Evolutionary conservation across 1,140 invertebrate genomes (phyloP).

Genomic region (Cardiocondyla obscurior): DNA sequence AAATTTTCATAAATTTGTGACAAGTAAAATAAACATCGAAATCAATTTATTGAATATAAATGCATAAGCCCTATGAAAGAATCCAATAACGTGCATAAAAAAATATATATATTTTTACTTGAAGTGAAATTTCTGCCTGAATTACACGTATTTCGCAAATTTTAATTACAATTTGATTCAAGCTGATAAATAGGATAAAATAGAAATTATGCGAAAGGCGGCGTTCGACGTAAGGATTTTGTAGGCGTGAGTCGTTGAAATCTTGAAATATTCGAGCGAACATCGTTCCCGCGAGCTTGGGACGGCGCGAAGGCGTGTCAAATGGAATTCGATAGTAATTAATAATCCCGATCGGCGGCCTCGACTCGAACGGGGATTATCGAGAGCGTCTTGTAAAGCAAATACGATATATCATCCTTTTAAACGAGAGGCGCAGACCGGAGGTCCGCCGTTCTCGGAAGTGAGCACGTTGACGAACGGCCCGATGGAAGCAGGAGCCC

Average conservation of each 20-base stretch:
- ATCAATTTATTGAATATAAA: neutral
- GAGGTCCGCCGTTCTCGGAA: slow-evolving; percentile 27
- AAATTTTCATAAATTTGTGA: slow-evolving; percentile 9
- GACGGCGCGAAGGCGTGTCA: slow-evolving; percentile 45
- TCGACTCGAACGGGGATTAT: slow-evolving; percentile 11
- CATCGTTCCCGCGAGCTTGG: slow-evolving; percentile 15
- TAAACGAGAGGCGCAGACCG: slow-evolving; percentile 35
- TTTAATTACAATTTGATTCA: neutral
- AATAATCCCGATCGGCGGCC: slow-evolving; percentile 35
- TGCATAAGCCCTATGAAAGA: neutral
- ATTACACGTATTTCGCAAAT: no score
- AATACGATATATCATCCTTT: slow-evolving; percentile 58
- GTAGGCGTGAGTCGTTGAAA: slow-evolving; percentile 36
- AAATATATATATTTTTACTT: neutral
- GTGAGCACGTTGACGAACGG: neutral
- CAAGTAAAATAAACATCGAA: neutral
- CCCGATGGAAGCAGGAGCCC: neutral
- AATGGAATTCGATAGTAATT: slow-evolving; percentile 41
- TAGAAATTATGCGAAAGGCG: slow-evolving; percentile 9
- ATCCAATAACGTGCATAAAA: neutral
- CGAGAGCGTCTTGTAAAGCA: slow-evolving; percentile 51
- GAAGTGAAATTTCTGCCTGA: neutral
- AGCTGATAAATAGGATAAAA: slow-evolving; percentile 2
- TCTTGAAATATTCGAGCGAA: slow-evolving; percentile 36
- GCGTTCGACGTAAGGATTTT: slow-evolving; percentile 22